A percentile compares a stretch with the other conserved stretches of the same genome.
Evolutionary conservation across 2,113 vertebrate genomes (phyloP).

Genomic region (Pelecanus crispus): DNA sequence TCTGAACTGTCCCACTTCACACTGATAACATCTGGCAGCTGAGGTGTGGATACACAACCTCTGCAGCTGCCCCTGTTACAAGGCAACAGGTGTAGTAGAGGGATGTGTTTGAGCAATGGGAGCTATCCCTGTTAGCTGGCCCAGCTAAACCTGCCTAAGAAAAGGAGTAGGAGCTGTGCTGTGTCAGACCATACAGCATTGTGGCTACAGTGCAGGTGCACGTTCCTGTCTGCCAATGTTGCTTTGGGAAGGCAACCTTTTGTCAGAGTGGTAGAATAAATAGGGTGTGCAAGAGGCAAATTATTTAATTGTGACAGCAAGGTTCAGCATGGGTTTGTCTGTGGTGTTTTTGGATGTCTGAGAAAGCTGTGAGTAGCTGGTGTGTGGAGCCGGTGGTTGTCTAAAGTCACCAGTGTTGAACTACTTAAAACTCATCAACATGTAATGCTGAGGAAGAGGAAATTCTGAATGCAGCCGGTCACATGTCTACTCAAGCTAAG

Average conservation of each 20-base stretch:
- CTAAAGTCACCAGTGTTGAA: background rate
- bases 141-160: background rate
- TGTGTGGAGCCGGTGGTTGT: background rate
- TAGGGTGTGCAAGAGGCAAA: background rate
- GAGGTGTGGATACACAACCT: background rate
- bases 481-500: background rate
- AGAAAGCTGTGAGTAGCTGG: background rate
- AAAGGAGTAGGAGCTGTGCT: background rate
- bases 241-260: background rate
- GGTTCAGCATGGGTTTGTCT: background rate
- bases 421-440: background rate
- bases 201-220: background rate
- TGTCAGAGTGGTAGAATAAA: background rate
- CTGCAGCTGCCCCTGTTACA: background rate
- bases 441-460: background rate
- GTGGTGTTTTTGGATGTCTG: background rate
- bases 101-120: background rate
- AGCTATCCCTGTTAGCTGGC: background rate
- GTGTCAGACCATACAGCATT: background rate
- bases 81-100: rapidly evolving
- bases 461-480: background rate
- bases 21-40: background rate
- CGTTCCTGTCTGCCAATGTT: background rate
- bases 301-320: background rate
- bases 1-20: background rate